A percentile compares a stretch with the other conserved stretches of the same genome.
Conservation (phyloP, 2,797 vertebrate species). For the Margarornis squamiger region DNA sequence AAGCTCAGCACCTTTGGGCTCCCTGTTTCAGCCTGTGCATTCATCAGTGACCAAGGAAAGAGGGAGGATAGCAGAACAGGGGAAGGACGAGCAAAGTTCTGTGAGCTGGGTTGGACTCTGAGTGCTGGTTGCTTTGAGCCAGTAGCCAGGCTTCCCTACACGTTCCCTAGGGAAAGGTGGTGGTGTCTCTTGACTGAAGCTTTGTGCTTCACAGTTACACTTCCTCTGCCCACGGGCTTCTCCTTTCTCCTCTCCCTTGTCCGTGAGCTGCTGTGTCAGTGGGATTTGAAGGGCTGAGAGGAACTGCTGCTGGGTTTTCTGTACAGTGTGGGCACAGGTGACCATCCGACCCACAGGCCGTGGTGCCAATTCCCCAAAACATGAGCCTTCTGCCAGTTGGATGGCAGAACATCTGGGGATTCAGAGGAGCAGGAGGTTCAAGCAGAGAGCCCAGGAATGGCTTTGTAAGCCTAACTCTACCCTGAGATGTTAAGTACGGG, state of each 20-base stretch:
- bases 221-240: accelerated
- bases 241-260: neutral
- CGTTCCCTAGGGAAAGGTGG: neutral
- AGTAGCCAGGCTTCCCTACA: neutral
- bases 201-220: neutral
- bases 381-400: too few species aligned
- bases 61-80: too few species aligned
- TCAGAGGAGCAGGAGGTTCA: neutral
- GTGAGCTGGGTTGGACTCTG: neutral
- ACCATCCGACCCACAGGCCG: accelerated
- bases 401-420: neutral
- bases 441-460: neutral
- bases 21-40: neutral
- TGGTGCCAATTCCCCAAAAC: neutral
- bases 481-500: neutral
- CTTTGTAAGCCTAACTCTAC: neutral
- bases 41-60: neutral
- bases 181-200: neutral
- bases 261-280: accelerated
- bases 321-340: neutral
- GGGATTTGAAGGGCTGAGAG: neutral
- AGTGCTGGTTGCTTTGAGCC: neutral
- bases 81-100: neutral
- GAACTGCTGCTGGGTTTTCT: neutral
- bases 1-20: neutral